Evolutionary conservation across 1,140 invertebrate species (phyloP).

Genomic region (Pachyrhynchus sulphureomaculatus): DNA sequence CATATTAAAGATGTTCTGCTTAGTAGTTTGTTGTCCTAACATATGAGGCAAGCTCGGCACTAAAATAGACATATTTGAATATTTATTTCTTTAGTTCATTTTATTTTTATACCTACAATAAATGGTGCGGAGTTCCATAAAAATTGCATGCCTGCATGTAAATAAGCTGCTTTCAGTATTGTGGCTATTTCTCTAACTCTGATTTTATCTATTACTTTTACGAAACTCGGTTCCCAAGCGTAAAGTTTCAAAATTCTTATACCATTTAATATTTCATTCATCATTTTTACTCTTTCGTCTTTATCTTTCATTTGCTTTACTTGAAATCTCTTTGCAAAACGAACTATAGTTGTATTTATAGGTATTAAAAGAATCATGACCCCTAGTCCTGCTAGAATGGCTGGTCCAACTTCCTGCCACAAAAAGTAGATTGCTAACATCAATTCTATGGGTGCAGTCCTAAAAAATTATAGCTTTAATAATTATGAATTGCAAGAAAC

Average conservation of each 20-base stretch:
- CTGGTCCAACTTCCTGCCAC: conserved; percentile 80
- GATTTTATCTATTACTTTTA: conserved; percentile 79
- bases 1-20: no score
- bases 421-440: conserved; percentile 82
- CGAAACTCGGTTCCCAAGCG: conserved; percentile 66
- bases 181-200: conserved; percentile 81
- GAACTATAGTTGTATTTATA: conserved; percentile 84
- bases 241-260: conserved; percentile 28
- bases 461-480: no score
- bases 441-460: conserved; percentile 94
- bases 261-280: conserved; percentile 49
- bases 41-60: no score
- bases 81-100: no score
- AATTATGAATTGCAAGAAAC: no score
- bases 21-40: no score
- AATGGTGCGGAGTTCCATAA: conserved; percentile 95
- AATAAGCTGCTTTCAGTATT: conserved; percentile 77
- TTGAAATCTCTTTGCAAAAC: conserved; percentile 76
- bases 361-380: conserved; percentile 92
- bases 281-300: conserved; percentile 89
- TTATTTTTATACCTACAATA: conserved; percentile 65
- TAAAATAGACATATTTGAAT: no score
- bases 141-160: conserved; percentile 86
- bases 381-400: conserved; percentile 84
- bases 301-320: conserved; percentile 89